Conservation (phyloP, 2,797 vertebrate genomes). For the Dryobates pubescens region DNA sequence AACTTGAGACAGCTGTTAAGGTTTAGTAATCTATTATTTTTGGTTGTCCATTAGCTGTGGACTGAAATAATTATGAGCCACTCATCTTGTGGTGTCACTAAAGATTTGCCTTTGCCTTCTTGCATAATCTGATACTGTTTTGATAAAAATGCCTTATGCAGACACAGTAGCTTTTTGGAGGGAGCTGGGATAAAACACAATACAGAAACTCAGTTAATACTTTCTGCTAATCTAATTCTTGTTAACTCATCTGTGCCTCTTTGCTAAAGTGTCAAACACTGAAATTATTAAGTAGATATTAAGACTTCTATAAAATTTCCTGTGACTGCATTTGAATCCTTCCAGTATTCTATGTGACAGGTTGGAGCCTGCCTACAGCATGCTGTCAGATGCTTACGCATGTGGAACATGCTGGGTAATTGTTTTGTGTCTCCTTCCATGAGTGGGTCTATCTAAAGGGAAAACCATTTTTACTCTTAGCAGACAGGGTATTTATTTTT, state of each 20-base stretch:
- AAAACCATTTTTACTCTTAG: not conserved
- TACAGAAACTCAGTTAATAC: not conserved
- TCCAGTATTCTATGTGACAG: not conserved
- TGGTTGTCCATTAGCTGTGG: not conserved
- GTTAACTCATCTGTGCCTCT: not conserved
- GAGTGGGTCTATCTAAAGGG: not conserved
- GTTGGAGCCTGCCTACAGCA: not conserved
- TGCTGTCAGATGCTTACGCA: slow-evolving; percentile 16
- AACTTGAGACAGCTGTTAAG: not conserved
- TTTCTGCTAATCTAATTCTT: not conserved
- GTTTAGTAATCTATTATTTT: not conserved
- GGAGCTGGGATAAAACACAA: fast-evolving
- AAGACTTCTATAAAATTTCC: not conserved
- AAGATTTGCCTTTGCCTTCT: not conserved
- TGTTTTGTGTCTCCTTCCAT: not conserved
- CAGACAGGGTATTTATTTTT: not conserved
- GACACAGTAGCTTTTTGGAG: not conserved
- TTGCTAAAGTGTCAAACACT: not conserved
- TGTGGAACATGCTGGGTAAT: not conserved
- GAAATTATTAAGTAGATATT: not conserved
- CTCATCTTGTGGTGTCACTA: not conserved
- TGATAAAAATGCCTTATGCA: not conserved
- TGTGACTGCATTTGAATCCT: not conserved
- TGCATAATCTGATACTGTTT: not conserved
- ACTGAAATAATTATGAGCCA: not conserved